phyloP scores from a whole-genome alignment of 2,113 vertebrate species.

The Condylura cristata region DNA sequence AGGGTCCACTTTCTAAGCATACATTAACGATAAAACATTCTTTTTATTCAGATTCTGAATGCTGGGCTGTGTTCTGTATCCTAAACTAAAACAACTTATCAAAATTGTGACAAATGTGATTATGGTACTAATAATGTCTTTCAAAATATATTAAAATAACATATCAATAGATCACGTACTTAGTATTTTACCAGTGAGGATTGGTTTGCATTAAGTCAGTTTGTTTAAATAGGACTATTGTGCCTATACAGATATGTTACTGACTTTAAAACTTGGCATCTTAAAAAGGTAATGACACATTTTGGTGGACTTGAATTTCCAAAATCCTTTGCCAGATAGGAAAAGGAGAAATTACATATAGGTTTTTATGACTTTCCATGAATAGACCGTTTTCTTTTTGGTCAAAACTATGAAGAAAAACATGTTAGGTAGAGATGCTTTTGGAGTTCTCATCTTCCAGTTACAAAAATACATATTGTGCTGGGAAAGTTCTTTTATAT shows the following conservation, averaged over 20 bases:
- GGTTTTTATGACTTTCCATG: conserved; percentile 62
- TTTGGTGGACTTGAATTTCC: conserved; percentile 58
- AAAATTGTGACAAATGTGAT: conserved; percentile 46
- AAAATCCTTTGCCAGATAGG: conserved; percentile 64
- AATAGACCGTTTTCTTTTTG: conserved; percentile 63
- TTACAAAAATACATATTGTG: conserved; percentile 42
- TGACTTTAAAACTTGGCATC: conserved; percentile 62
- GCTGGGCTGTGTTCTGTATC: not conserved
- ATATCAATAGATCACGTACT: not conserved
- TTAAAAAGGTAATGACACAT: conserved; percentile 64
- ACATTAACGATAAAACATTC: not conserved
- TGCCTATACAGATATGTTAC: conserved; percentile 47
- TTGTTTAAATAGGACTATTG: conserved; percentile 58
- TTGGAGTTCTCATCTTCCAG: conserved; percentile 21
- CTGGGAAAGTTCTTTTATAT: conserved; percentile 4
- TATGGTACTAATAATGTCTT: conserved; percentile 42
- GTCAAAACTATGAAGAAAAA: conserved; percentile 53
- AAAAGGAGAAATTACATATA: conserved; percentile 62
- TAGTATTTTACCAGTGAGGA: conserved; percentile 38
- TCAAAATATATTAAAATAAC: conserved; percentile 51
- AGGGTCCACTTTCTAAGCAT: not conserved
- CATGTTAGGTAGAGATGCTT: conserved; percentile 26
- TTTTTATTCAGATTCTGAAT: conserved; percentile 45
- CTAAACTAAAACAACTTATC: conserved; percentile 37
- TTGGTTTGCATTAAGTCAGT: conserved; percentile 57